A percentile compares a stretch with the other conserved stretches of the same genome.
Conservation (phyloP, 2,888 invertebrate genomes). For the Melipona bicolor region DNA sequence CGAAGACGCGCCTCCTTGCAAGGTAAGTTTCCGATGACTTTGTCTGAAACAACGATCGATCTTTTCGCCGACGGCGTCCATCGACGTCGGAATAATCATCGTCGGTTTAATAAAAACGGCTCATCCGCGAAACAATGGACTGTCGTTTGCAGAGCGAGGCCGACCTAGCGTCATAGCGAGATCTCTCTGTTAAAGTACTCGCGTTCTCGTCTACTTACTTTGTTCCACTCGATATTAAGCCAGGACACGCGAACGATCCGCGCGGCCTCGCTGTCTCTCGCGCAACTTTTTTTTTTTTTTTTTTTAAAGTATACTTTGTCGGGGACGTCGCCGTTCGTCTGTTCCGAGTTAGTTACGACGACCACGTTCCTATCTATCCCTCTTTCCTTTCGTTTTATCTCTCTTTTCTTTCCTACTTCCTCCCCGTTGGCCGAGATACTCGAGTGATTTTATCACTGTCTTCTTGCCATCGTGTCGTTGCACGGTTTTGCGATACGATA, state of each 20-base stretch:
- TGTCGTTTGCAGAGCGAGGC: constrained; percentile 76
- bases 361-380: neutral
- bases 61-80: constrained; percentile 60
- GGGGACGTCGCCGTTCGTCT: neutral
- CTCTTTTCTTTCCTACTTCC: neutral
- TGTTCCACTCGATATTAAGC: constrained; percentile 56
- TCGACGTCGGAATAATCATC: constrained; percentile 78
- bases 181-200: constrained; percentile 16
- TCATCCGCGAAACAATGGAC: constrained; percentile 81
- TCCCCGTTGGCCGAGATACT: neutral
- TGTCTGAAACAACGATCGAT: constrained; percentile 55
- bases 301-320: neutral
- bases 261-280: neutral
- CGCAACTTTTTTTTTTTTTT: neutral
- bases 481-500: no score
- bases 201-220: constrained; percentile 33
- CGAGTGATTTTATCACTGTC: no score
- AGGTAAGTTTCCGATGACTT: constrained; percentile 31
- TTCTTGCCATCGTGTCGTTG: no score
- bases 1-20: neutral
- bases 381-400: neutral
- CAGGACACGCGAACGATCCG: neutral
- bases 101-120: constrained; percentile 80
- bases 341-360: neutral
- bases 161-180: constrained; percentile 48